Evolutionary conservation across 2,797 vertebrate species (phyloP).

Genomic region (Pseudomugil gertrudae): DNA sequence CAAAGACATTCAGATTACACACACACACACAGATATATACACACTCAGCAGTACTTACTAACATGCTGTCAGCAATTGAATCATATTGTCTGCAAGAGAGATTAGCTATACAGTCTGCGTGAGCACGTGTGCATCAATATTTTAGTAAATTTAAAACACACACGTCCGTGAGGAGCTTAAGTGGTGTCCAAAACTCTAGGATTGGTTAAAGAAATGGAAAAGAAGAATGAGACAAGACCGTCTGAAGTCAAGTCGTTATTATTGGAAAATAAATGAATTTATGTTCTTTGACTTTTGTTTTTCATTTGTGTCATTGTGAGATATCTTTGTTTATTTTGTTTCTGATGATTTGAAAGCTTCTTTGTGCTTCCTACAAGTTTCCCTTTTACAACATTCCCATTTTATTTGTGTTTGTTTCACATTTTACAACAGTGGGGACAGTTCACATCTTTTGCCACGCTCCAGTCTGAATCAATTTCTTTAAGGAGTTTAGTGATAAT

Average conservation of each 20-base stretch:
- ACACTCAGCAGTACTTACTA: constrained; percentile 32
- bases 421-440: neutral
- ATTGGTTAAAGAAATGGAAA: neutral
- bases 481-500: neutral
- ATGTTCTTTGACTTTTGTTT: too few species aligned
- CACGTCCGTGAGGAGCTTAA: neutral
- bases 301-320: too few species aligned
- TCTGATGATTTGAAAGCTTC: too few species aligned
- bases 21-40: constrained; percentile 28
- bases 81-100: constrained; percentile 62
- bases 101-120: constrained; percentile 46
- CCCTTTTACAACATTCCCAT: neutral
- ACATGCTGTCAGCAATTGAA: constrained; percentile 56
- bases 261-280: neutral
- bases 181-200: neutral
- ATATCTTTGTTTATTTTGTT: neutral
- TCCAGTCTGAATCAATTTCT: neutral
- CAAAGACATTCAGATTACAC: constrained; percentile 19
- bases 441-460: neutral
- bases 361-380: neutral
- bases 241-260: neutral
- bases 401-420: neutral
- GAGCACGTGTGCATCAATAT: constrained; percentile 6
- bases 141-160: constrained; percentile 7
- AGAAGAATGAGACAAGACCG: neutral